Conservation (phyloP, 2,888 invertebrate genomes). For the Rhamphomyia laevipes region DNA sequence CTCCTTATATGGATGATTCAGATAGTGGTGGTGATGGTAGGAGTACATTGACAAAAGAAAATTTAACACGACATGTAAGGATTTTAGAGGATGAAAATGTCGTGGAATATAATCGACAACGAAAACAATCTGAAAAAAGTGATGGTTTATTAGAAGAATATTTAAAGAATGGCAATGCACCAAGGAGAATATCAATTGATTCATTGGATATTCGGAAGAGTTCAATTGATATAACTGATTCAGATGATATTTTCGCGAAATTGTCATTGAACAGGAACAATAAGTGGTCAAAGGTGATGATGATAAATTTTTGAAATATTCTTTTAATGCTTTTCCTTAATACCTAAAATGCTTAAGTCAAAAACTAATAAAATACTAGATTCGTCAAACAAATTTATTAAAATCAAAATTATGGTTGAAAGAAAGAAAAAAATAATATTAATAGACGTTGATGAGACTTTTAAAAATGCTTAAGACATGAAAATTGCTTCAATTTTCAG, state of each 20-base stretch:
- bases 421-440: no score
- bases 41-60: slow-evolving; percentile 12
- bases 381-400: no score
- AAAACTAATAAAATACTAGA: no score
- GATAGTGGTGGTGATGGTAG: slow-evolving; percentile 2
- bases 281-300: neutral
- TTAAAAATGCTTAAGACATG: no score
- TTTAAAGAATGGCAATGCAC: neutral
- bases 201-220: slow-evolving; percentile 10
- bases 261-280: neutral
- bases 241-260: neutral
- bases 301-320: neutral
- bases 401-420: no score
- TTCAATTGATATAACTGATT: slow-evolving; percentile 4
- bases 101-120: slow-evolving; percentile 1
- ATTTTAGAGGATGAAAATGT: slow-evolving; percentile 11
- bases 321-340: no score
- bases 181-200: slow-evolving; percentile 15
- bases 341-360: no score
- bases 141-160: neutral
- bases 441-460: no score
- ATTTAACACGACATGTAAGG: slow-evolving; percentile 14
- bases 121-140: slow-evolving; percentile 5
- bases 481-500: no score
- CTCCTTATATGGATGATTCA: slow-evolving; percentile 2